Evolutionary conservation across 2,797 vertebrate genomes (phyloP).

Genomic region (Muscicapa comitata): DNA sequence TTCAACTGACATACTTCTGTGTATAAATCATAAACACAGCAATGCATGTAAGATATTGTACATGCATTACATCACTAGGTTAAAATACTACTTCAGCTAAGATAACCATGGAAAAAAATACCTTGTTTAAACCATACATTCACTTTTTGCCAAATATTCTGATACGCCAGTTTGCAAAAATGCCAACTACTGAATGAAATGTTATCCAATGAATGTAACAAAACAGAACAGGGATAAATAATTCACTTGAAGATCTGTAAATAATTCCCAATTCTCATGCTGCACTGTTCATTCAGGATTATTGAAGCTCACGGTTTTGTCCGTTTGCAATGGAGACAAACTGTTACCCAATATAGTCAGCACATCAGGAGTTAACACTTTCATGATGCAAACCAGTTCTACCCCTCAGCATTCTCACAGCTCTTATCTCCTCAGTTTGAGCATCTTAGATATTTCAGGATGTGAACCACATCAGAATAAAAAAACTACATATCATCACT

Average conservation of each 20-base stretch:
- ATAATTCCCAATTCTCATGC: not conserved
- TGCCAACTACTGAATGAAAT: not conserved
- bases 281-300: not conserved
- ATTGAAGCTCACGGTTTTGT: not conserved
- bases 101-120: not conserved
- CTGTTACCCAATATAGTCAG: not conserved
- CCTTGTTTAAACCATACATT: not conserved
- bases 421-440: not conserved
- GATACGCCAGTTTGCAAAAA: not conserved
- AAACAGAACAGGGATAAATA: not conserved
- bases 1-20: not conserved
- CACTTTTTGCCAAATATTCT: not conserved
- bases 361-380: not conserved
- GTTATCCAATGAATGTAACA: not conserved
- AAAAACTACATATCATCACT: not conserved
- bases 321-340: not conserved
- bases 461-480: not conserved
- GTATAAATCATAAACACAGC: not conserved
- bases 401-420: not conserved
- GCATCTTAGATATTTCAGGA: not conserved
- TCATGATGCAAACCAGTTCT: not conserved
- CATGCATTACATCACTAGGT: not conserved
- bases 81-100: not conserved
- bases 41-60: not conserved
- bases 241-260: not conserved